Base-by-base conservation (phyloP, 2,888 invertebrate genomes). In the Folsomia candida region DNA sequence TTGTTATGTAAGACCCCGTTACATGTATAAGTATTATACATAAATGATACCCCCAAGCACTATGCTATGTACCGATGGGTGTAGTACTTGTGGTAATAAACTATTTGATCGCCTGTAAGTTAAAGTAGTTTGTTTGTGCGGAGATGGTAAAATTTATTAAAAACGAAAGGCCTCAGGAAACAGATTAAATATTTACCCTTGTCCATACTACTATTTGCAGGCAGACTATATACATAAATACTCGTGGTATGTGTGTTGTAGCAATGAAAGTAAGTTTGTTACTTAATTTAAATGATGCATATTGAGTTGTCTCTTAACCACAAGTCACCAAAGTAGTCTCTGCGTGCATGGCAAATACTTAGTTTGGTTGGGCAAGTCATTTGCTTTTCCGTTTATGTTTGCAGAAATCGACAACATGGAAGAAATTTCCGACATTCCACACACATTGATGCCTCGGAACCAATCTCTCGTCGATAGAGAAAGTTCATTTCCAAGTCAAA, bases 401-500 rank as follows among this genome's bases (percentile, higher is more conserved):
- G 37, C 37, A 9, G 37, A 37, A 37, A 37, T n/a, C 37, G 37
- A 37, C 6, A 14, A 37, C 37, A 37, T 14, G n/a, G n/a, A n/a
- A n/a, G n/a, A n/a, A n/a, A n/a, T n/a, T n/a, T n/a, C n/a, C n/a
- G n/a, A n/a, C n/a, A n/a, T n/a, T n/a, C n/a, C n/a, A n/a, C n/a
- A n/a, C n/a, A n/a, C n/a, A n/a, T n/a, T n/a, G n/a, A n/a, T n/a
- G n/a, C n/a, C n/a, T n/a, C n/a, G n/a, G n/a, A n/a, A n/a, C 37
- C 37, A 37, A 37, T 37, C 14, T 14, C 4, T 37, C 14, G 37
- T n/a, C n/a, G 37, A 37, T 37, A 25, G 51, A 51, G 64, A 64
- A 64, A 64, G 64, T 64, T 64, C 37, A 64, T 64, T 37, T 29
- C 20, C 29, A 64, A 64, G 37, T 64, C 64, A 64, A 64, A 64